Evolutionary conservation across 23 tunicate species (phyloP).

Genomic region (Ciona savignyi): DNA sequence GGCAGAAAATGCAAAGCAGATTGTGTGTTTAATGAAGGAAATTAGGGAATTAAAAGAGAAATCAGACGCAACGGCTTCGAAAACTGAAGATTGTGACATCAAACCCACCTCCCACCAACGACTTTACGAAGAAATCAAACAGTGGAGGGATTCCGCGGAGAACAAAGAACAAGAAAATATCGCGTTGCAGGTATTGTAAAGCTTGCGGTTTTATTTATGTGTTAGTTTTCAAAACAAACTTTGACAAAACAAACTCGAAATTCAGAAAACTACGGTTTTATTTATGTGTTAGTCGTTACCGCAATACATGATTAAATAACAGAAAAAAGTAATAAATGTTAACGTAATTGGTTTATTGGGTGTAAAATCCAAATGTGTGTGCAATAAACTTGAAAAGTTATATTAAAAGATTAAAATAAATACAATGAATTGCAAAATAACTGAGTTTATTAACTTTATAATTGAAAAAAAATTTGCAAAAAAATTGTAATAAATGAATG

Average conservation of each 20-base stretch:
- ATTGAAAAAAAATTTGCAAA: not conserved
- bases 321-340: too few relatives aligned
- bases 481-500: too few relatives aligned
- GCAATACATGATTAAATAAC: not conserved
- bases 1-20: not conserved
- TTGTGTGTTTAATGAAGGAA: not conserved
- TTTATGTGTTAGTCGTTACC: too few relatives aligned
- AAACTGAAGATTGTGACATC: not conserved
- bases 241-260: too few relatives aligned
- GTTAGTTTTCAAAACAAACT: too few relatives aligned
- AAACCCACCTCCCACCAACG: not conserved
- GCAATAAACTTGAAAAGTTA: too few relatives aligned
- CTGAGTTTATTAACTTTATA: too few relatives aligned
- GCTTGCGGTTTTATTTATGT: not conserved
- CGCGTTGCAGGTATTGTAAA: not conserved
- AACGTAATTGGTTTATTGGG: too few relatives aligned
- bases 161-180: not conserved
- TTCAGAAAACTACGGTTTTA: too few relatives aligned
- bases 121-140: slow-evolving; percentile 5
- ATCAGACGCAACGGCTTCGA: not conserved
- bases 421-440: too few relatives aligned
- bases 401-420: too few relatives aligned
- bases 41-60: not conserved
- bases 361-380: too few relatives aligned
- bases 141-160: slow-evolving; percentile 11